Conservation (phyloP, 2,888 invertebrate genomes). For the Lochmaea capreae region DNA sequence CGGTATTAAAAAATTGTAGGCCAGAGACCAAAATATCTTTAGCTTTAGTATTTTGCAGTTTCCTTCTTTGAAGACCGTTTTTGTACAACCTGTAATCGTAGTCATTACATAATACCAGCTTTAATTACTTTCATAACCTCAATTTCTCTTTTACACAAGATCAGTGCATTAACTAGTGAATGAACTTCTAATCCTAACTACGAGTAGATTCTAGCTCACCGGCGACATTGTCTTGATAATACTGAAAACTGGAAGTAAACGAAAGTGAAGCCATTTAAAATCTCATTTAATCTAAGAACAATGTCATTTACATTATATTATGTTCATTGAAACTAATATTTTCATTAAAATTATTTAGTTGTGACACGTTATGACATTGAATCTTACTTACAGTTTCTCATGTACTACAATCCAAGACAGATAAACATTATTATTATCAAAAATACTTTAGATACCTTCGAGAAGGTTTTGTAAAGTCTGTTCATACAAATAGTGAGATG, state of each 20-base stretch:
- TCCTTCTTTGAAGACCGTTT: background rate
- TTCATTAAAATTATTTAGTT: background rate
- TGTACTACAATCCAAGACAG: too few species aligned
- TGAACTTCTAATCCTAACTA: background rate
- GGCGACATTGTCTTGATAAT: background rate
- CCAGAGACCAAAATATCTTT: too few species aligned
- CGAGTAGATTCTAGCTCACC: constrained; percentile 1
- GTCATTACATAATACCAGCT: background rate
- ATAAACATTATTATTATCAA: too few species aligned
- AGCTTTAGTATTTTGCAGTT: too few species aligned
- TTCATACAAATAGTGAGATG: too few species aligned
- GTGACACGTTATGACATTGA: background rate
- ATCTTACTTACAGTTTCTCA: background rate
- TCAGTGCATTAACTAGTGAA: background rate
- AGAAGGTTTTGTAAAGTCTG: too few species aligned
- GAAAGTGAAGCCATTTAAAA: background rate
- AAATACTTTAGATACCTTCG: too few species aligned
- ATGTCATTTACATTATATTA: background rate
- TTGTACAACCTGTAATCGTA: background rate
- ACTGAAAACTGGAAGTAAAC: background rate
- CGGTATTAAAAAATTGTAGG: too few species aligned
- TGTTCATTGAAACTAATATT: background rate
- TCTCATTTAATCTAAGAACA: background rate
- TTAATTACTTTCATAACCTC: constrained; percentile 13
- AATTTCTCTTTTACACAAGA: constrained; percentile 20